These are phyloP conservation scores for Trichomycterus rosablanca DNA, from an alignment of 2,113 vertebrate genomes.

Conservation along the genomic window DNA sequence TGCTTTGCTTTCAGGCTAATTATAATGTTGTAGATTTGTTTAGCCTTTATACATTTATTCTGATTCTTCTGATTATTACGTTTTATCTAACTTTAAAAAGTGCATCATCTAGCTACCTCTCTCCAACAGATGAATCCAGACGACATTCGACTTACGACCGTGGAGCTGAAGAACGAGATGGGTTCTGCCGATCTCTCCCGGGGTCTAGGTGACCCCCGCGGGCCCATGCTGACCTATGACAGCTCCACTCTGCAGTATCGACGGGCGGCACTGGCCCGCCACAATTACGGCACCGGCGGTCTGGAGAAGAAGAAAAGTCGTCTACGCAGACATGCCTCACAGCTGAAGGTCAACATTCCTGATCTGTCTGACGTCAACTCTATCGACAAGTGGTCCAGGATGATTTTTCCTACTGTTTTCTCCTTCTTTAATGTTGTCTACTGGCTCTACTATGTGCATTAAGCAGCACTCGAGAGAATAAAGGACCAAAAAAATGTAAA, in stretches of 20 bases:
- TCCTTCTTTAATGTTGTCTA: constrained; percentile 99
- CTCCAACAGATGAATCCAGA: constrained; percentile 88
- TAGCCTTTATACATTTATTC: too few species aligned
- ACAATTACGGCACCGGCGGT: constrained; percentile 92
- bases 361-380: constrained; percentile 99
- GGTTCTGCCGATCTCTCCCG: constrained; percentile 88
- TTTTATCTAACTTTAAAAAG: background rate
- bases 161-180: constrained; percentile 99
- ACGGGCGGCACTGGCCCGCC: constrained; percentile 87
- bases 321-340: constrained; percentile 92
- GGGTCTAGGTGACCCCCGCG: constrained; percentile 89
- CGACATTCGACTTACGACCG: constrained; percentile 91
- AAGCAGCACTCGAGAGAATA: constrained; percentile 63
- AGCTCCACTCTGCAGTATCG: constrained; percentile 94
- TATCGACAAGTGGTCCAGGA: constrained; percentile 98
- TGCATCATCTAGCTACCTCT: constrained; percentile 5
- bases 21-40: too few species aligned
- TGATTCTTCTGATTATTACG: too few species aligned
- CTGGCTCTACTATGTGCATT: constrained; percentile 99
- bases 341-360: constrained; percentile 97
- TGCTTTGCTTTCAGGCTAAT: too few species aligned
- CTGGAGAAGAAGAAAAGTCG: constrained; percentile 98
- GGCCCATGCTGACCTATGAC: constrained; percentile 94
- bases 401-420: constrained; percentile 98
- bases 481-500: constrained; percentile 45